Evolutionary conservation across 2,113 vertebrate species (phyloP).

Genomic region (Proterorhinus semilunaris): DNA sequence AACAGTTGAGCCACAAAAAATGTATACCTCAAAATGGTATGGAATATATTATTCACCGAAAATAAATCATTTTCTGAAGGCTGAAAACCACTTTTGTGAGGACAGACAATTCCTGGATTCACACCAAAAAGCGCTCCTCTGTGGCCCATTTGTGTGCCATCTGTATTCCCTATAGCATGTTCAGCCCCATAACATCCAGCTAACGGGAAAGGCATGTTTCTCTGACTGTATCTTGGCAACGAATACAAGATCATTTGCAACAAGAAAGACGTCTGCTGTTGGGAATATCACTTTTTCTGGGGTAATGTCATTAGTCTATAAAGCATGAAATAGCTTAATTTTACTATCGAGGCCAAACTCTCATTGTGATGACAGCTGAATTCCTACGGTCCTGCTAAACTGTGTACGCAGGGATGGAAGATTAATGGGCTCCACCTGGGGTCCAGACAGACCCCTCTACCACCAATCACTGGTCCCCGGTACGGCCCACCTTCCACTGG

Average conservation of each 20-base stretch:
- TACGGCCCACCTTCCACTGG: constrained; percentile 4
- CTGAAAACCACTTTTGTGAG: too few relatives aligned
- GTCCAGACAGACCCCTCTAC: constrained; percentile 14
- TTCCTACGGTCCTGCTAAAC: constrained; percentile 12
- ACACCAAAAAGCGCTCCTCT: too few relatives aligned
- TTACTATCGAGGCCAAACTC: neutral
- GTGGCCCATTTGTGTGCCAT: too few relatives aligned
- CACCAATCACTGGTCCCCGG: constrained; percentile 3
- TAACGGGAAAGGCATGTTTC: neutral
- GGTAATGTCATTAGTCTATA: neutral
- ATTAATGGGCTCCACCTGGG: constrained; percentile 59
- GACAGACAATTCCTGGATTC: too few relatives aligned
- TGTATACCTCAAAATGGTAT: too few relatives aligned
- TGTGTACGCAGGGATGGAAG: constrained; percentile 17
- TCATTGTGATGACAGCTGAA: neutral
- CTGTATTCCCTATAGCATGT: neutral
- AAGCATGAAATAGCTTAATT: constrained; percentile 15
- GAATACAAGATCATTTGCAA: constrained; percentile 19
- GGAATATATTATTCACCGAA: too few relatives aligned
- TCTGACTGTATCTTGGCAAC: constrained; percentile 32
- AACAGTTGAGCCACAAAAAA: too few relatives aligned
- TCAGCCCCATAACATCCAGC: neutral
- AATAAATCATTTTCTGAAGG: too few relatives aligned
- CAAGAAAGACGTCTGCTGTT: constrained; percentile 4
- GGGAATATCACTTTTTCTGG: constrained; percentile 8